Conservation (phyloP, 2,113 vertebrate species). For the Sinocyclocheilus maitianheensis region DNA sequence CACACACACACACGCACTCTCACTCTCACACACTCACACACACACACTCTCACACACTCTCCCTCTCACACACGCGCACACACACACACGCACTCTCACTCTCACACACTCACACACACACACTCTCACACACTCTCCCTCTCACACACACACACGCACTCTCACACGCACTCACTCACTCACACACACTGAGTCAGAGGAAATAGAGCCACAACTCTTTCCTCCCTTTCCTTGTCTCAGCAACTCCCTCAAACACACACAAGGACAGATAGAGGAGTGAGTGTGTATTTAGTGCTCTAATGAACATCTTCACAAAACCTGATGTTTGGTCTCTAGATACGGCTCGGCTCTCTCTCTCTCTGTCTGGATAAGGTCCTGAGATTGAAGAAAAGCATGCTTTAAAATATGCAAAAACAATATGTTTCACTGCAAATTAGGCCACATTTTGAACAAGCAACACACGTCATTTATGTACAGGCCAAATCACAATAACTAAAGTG, state of each 20-base stretch:
- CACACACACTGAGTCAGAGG: neutral
- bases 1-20: neutral
- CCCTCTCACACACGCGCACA: no score
- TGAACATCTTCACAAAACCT: neutral
- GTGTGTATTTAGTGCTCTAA: neutral
- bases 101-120: neutral
- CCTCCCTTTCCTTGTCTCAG: neutral
- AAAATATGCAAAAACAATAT: neutral
- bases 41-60: neutral
- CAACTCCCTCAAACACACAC: neutral
- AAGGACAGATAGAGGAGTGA: neutral
- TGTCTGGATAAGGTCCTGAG: neutral
- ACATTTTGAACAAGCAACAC: neutral
- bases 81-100: neutral
- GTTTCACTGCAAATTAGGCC: neutral
- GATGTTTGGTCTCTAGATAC: neutral
- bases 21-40: constrained; percentile 1
- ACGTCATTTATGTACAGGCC: neutral
- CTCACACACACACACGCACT: neutral
- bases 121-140: neutral
- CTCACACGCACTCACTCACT: neutral
- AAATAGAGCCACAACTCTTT: neutral
- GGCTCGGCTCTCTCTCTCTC: neutral
- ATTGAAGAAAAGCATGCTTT: neutral
- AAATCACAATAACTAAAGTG: neutral